Evolutionary conservation across 2,113 vertebrate species (phyloP).

Genomic region (Gracilinanus agilis): DNA sequence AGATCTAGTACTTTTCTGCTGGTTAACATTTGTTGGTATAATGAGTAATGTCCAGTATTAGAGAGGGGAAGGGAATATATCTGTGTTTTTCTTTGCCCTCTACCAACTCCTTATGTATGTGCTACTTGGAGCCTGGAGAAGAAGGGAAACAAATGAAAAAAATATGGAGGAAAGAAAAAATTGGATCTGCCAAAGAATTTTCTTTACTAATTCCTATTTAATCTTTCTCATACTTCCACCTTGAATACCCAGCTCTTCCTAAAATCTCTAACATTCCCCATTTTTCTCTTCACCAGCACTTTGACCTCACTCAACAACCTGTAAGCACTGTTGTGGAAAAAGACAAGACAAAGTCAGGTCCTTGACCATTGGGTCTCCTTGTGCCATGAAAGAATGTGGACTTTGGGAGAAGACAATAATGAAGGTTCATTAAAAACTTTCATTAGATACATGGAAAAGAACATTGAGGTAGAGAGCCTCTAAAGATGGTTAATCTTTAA

Average conservation of each 20-base stretch:
- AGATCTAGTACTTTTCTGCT: not conserved
- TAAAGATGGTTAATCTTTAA: not conserved
- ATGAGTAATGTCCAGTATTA: not conserved
- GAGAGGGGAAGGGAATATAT: fast-evolving
- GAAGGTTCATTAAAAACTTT: not conserved
- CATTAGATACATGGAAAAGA: not conserved
- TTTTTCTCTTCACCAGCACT: not conserved
- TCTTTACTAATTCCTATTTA: not conserved
- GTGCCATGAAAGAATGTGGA: not conserved
- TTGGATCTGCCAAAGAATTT: not conserved
- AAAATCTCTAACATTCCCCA: not conserved
- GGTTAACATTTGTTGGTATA: no score
- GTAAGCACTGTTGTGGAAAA: not conserved
- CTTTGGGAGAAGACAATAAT: not conserved
- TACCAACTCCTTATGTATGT: not conserved
- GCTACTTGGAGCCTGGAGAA: not conserved
- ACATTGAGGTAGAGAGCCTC: not conserved
- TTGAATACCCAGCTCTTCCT: fast-evolving
- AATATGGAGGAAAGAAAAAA: not conserved
- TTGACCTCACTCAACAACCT: not conserved
- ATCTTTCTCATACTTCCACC: not conserved
- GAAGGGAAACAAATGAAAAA: not conserved
- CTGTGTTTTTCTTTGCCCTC: not conserved
- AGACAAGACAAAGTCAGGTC: not conserved
- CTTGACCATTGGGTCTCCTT: not conserved